Conservation (phyloP, 2,888 invertebrate species). For the Plebejus melissa region DNA sequence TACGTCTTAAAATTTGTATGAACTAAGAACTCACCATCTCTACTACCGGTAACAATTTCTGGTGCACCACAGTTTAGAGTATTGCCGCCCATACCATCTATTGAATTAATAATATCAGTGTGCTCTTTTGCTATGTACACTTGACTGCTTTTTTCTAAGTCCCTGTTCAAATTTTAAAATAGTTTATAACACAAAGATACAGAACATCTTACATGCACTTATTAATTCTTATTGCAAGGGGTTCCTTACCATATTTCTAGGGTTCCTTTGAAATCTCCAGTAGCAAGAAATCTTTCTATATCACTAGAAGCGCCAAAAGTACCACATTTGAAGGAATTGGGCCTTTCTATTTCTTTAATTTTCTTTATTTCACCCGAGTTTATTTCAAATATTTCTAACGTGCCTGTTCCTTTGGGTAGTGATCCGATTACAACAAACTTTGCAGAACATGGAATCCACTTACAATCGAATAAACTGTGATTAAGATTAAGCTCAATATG, state of each 20-base stretch:
- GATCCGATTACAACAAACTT: constrained; percentile 94
- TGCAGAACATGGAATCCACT: constrained; percentile 97
- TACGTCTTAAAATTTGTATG: background rate
- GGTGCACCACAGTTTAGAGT: constrained; percentile 93
- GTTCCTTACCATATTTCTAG: constrained; percentile 87
- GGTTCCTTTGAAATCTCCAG: constrained; percentile 93
- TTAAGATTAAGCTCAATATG: constrained; percentile 90
- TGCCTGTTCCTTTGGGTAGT: constrained; percentile 90
- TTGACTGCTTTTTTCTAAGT: constrained; percentile 86
- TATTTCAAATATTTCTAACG: constrained; percentile 89
- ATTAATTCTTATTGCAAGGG: background rate
- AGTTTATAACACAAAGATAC: background rate
- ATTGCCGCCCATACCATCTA: constrained; percentile 94
- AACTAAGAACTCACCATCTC: constrained; percentile 83
- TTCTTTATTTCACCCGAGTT: constrained; percentile 84
- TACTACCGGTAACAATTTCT: constrained; percentile 95
- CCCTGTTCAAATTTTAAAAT: constrained; percentile 72
- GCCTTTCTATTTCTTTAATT: constrained; percentile 86
- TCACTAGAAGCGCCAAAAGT: constrained; percentile 94
- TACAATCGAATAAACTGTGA: constrained; percentile 94
- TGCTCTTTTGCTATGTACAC: constrained; percentile 90
- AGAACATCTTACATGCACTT: background rate
- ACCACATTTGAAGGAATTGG: constrained; percentile 94
- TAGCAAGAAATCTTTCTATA: constrained; percentile 89
- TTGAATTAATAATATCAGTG: constrained; percentile 91